A percentile compares a stretch with the other conserved stretches of the same genome.
Conservation (phyloP, 2,113 vertebrate species). For the Anoplopoma fimbria region DNA sequence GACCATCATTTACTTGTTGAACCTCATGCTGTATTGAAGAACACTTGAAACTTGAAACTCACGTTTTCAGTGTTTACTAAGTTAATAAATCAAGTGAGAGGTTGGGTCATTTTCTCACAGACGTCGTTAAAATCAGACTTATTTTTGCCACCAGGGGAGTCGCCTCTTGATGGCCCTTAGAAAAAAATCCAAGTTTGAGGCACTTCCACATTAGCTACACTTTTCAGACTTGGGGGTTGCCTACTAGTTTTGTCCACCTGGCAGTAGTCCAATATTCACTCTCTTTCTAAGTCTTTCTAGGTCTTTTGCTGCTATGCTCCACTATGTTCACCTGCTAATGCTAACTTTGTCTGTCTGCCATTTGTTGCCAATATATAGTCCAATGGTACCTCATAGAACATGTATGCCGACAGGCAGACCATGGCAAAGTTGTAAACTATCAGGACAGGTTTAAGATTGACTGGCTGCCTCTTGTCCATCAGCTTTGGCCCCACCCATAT, state of each 20-base stretch:
- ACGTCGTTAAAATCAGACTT: background rate
- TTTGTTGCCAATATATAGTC: background rate
- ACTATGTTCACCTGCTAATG: no score
- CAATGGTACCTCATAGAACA: conserved; percentile 81
- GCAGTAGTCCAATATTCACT: no score
- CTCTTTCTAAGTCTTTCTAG: no score
- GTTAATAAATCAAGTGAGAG: background rate
- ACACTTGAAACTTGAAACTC: background rate
- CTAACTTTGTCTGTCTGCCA: background rate
- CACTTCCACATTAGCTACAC: no score
- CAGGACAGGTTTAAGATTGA: conserved; percentile 72
- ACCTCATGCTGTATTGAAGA: background rate
- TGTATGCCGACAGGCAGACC: conserved; percentile 75
- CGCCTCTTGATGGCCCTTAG: background rate
- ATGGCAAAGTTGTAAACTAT: conserved; percentile 72
- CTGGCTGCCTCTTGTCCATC: conserved; percentile 31
- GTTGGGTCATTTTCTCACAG: background rate
- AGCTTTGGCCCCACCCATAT: conserved; percentile 68
- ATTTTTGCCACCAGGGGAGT: background rate
- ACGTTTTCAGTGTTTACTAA: background rate
- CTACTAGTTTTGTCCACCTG: no score
- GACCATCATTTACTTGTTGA: background rate
- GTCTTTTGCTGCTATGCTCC: no score
- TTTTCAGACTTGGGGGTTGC: no score
- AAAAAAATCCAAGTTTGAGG: background rate